Evolutionary conservation across 2,113 vertebrate species (phyloP).

Genomic region (Protobothrops mucrosquamatus): DNA sequence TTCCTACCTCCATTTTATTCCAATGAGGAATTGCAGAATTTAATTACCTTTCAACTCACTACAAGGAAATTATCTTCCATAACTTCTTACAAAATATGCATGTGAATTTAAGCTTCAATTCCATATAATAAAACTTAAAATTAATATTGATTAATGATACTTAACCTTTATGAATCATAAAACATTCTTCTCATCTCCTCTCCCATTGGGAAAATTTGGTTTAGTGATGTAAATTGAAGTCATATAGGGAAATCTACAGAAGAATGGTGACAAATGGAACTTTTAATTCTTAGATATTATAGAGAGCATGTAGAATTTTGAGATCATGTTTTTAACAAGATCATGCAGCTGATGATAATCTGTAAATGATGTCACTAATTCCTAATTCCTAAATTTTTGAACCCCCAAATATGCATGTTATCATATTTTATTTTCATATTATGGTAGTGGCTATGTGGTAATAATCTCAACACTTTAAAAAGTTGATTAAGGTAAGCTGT

Average conservation of each 20-base stretch:
- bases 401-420: not conserved
- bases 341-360: not conserved
- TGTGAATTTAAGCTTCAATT: not conserved
- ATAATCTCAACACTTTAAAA: not conserved
- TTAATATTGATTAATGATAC: conserved; percentile 47
- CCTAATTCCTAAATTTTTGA: not conserved
- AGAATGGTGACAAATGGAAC: not conserved
- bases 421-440: not conserved
- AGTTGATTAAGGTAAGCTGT: not conserved
- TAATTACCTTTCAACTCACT: conserved; percentile 1
- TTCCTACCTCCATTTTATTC: not conserved
- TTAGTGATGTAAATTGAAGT: not conserved
- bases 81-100: conserved; percentile 12
- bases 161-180: conserved; percentile 36
- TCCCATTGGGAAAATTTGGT: not conserved
- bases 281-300: not conserved
- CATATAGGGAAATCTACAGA: not conserved
- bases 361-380: not conserved
- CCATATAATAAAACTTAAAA: conserved; percentile 47
- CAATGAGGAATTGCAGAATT: not conserved
- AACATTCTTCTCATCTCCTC: conserved; percentile 26
- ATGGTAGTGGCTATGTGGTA: not conserved
- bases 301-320: not conserved
- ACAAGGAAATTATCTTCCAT: conserved; percentile 5
- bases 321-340: not conserved